Conservation (phyloP, 1,140 invertebrate genomes). For the Penaeus chinensis region DNA sequence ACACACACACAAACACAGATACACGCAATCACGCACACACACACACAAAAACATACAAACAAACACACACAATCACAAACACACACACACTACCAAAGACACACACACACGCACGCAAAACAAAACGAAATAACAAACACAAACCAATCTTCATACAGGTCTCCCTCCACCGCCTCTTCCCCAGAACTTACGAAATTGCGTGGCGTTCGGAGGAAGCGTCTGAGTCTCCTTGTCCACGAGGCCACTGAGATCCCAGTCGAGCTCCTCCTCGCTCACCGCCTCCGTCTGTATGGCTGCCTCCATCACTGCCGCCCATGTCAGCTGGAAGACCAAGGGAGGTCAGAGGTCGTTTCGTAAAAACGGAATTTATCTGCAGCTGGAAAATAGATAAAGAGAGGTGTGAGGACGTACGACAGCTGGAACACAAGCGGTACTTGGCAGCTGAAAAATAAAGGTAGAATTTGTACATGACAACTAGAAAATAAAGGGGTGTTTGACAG, state of each 20-base stretch:
- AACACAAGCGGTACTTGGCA: too few relatives aligned
- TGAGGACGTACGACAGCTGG: too few relatives aligned
- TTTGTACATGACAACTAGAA: too few relatives aligned
- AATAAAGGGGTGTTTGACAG: too few relatives aligned
- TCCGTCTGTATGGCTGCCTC: slow-evolving; percentile 61
- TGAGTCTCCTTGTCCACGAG: slow-evolving; percentile 63
- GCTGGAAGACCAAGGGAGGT: neutral
- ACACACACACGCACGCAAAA: neutral
- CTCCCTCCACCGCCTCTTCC: too few relatives aligned
- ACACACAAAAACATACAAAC: neutral
- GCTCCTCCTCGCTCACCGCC: slow-evolving; percentile 60
- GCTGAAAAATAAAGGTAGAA: too few relatives aligned
- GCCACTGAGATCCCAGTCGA: slow-evolving; percentile 64
- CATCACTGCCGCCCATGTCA: slow-evolving; percentile 49
- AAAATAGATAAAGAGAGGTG: too few relatives aligned
- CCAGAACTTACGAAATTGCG: slow-evolving; percentile 51
- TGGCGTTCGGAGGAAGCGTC: slow-evolving; percentile 56
- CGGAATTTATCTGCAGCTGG: too few relatives aligned
- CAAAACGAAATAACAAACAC: neutral
- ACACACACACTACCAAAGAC: neutral
- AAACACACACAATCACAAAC: neutral
- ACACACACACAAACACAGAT: neutral
- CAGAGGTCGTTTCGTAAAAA: too few relatives aligned
- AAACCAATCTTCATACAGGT: too few relatives aligned
- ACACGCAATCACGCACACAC: neutral